Percentiles rank a stretch among this genome's conserved stretches.
These are phyloP conservation scores for Poeciliopsis prolifica DNA, from an alignment of 2,113 vertebrate genomes.

Conservation along the genomic window DNA sequence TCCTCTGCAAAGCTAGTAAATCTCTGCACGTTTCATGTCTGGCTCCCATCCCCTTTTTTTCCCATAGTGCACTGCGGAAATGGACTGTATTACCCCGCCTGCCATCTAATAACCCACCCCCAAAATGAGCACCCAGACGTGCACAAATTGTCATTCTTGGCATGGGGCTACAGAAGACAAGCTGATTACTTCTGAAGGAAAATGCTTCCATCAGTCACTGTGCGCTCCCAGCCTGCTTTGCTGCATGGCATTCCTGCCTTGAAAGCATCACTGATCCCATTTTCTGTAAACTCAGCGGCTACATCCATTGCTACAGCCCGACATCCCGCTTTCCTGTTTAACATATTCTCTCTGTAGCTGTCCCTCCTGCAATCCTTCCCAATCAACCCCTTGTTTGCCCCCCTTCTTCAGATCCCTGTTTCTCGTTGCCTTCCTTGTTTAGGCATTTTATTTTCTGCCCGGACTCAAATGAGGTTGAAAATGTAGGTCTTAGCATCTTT, in stretches of 20 bases:
- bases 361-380: slow-evolving; percentile 15
- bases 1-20: slow-evolving; percentile 67
- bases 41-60: slow-evolving; percentile 53
- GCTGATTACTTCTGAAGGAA: slow-evolving; percentile 31
- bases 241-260: slow-evolving; percentile 54
- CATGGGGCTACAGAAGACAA: slow-evolving; percentile 23
- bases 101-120: slow-evolving; percentile 5
- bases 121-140: background rate
- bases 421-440: background rate
- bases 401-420: background rate
- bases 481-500: slow-evolving; percentile 51
- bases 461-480: slow-evolving; percentile 43
- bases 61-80: slow-evolving; percentile 71
- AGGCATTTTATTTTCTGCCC: background rate
- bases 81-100: slow-evolving; percentile 51
- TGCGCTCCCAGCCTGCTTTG: slow-evolving; percentile 51
- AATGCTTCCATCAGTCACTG: slow-evolving; percentile 44
- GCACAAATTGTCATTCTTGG: slow-evolving; percentile 22
- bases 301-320: slow-evolving; percentile 31
- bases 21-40: slow-evolving; percentile 62
- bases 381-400: background rate
- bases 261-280: slow-evolving; percentile 65
- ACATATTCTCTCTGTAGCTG: slow-evolving; percentile 50
- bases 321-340: slow-evolving; percentile 41
- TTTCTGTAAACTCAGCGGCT: slow-evolving; percentile 67